A percentile compares a stretch with the other conserved stretches of the same genome.
Conservation (phyloP, 2,888 invertebrate species). For the Xylophagus ater region DNA sequence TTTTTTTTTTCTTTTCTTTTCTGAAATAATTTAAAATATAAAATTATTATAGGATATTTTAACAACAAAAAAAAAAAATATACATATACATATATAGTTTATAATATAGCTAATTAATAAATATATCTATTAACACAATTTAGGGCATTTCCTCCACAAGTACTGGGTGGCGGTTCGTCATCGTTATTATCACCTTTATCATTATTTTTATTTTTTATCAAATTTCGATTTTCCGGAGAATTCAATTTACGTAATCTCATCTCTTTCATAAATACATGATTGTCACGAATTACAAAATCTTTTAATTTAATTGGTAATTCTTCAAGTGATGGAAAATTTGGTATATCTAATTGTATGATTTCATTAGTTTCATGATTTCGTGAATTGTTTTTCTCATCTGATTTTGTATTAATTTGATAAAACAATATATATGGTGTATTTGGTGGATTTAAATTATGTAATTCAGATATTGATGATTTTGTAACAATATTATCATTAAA, state of each 20-base stretch:
- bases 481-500: slow-evolving; percentile 72
- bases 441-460: slow-evolving; percentile 52
- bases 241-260: slow-evolving; percentile 28
- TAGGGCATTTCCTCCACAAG: slow-evolving; percentile 33
- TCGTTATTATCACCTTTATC: slow-evolving; percentile 28
- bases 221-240: slow-evolving; percentile 19
- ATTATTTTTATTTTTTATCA: slow-evolving; percentile 19
- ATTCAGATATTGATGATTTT: slow-evolving; percentile 46
- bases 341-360: slow-evolving; percentile 28
- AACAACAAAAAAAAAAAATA: slow-evolving; percentile 10
- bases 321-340: slow-evolving; percentile 28
- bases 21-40: slow-evolving; percentile 13
- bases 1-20: no score
- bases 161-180: slow-evolving; percentile 33
- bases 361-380: slow-evolving; percentile 24
- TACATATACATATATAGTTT: no score
- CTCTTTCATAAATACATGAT: slow-evolving; percentile 31
- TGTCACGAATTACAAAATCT: slow-evolving; percentile 33
- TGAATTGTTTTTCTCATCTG: slow-evolving; percentile 20
- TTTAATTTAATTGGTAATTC: slow-evolving; percentile 33
- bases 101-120: no score
- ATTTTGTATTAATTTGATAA: slow-evolving; percentile 46
- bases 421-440: slow-evolving; percentile 78
- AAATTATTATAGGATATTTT: slow-evolving; percentile 6
- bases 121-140: slow-evolving; percentile 36